Percentiles rank a stretch among this genome's conserved stretches.
Evolutionary conservation across 1,140 invertebrate genomes (phyloP).

Genomic region (Drosophila kikkawai): DNA sequence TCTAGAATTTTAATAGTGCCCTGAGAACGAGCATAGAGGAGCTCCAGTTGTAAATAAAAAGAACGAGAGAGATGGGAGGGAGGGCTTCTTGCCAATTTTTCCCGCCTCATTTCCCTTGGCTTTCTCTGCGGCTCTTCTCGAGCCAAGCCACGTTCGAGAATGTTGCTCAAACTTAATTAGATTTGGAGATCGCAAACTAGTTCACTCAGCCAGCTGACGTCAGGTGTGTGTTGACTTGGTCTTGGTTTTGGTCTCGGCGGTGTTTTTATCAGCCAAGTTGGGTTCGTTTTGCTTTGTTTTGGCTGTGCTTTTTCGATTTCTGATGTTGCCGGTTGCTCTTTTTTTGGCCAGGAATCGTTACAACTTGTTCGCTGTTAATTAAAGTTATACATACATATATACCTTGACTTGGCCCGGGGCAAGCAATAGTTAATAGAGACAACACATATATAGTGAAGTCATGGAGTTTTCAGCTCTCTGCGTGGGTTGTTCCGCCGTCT

Average conservation of each 20-base stretch:
- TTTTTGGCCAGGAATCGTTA: conserved; percentile 31
- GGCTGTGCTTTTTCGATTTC: conserved; percentile 36
- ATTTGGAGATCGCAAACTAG: conserved; percentile 73
- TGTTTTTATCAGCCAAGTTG: conserved; percentile 49
- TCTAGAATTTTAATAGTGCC: conserved; percentile 25
- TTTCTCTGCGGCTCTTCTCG: conserved; percentile 54
- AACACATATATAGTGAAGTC: conserved; percentile 23
- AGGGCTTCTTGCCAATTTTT: conserved; percentile 44
- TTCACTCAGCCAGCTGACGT: conserved; percentile 54
- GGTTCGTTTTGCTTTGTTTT: conserved; percentile 17
- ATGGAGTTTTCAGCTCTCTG: conserved; percentile 33
- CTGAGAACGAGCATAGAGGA: conserved; percentile 5
- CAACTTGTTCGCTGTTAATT: conserved; percentile 74
- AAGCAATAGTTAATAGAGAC: conserved; percentile 50
- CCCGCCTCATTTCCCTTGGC: conserved; percentile 50
- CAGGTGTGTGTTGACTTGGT: conserved; percentile 13
- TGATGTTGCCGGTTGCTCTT: conserved; percentile 46
- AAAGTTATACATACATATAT: conserved; percentile 51
- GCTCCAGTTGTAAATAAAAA: conserved; percentile 6
- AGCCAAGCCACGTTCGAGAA: conserved; percentile 64
- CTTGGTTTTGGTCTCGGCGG: conserved; percentile 3
- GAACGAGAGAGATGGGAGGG: neutral
- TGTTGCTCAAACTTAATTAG: conserved; percentile 71
- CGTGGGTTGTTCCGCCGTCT: conserved; percentile 55
- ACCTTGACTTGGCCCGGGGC: conserved; percentile 25